Conservation (phyloP, 2,888 invertebrate genomes). For the Volucella inanis region DNA sequence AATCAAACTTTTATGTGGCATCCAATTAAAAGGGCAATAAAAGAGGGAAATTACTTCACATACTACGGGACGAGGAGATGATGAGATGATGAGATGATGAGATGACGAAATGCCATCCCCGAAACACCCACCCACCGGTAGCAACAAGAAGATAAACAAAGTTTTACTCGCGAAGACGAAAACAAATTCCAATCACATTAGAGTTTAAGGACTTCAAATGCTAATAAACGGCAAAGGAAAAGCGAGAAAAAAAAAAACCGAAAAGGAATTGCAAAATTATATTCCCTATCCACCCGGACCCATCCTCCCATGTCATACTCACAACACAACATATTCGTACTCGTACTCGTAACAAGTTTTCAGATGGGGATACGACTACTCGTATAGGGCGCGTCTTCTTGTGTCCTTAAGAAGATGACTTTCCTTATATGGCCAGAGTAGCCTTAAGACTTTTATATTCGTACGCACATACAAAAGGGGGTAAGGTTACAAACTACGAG, state of each 20-base stretch:
- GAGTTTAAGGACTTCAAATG: constrained; percentile 74
- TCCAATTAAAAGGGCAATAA: constrained; percentile 70
- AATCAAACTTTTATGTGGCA: constrained; percentile 74
- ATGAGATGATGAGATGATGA: background rate
- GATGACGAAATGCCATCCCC: background rate
- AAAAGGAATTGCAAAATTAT: constrained; percentile 67
- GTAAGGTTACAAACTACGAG: constrained; percentile 1
- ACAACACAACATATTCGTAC: no score
- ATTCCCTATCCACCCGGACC: background rate
- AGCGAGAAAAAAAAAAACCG: constrained; percentile 9
- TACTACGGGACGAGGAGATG: background rate
- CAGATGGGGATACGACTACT: constrained; percentile 18
- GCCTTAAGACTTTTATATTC: constrained; percentile 45
- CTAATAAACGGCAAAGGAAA: constrained; percentile 59
- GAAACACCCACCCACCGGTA: background rate
- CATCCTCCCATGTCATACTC: no score
- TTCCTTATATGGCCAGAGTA: constrained; percentile 18
- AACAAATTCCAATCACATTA: constrained; percentile 75
- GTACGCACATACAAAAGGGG: constrained; percentile 40
- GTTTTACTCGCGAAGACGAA: constrained; percentile 65
- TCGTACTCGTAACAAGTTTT: constrained; percentile 40
- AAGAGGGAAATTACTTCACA: constrained; percentile 54
- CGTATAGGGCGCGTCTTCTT: constrained; percentile 45
- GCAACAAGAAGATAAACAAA: constrained; percentile 54
- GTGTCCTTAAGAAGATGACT: constrained; percentile 22